Evolutionary conservation across 2,113 vertebrate genomes (phyloP).

Genomic region (Neofelis nebulosa): DNA sequence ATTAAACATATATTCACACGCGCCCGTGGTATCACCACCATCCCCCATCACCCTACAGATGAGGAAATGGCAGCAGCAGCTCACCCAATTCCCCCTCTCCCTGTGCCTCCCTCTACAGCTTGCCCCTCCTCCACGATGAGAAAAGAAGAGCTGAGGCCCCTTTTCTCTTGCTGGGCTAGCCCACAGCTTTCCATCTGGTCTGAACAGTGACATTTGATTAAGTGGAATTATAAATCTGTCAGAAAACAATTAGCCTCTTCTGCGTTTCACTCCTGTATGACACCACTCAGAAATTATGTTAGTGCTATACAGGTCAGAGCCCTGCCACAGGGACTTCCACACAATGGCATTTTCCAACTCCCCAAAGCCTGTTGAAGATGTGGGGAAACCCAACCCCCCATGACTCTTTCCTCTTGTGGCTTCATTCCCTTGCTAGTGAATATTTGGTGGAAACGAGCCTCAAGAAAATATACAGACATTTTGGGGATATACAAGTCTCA

Average conservation of each 20-base stretch:
- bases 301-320: neutral
- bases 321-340: neutral
- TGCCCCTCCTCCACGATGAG: neutral
- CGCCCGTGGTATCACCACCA: neutral
- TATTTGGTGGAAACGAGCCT: neutral
- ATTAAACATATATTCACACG: neutral
- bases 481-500: neutral
- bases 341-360: neutral
- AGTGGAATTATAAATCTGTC: constrained; percentile 54
- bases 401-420: neutral
- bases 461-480: neutral
- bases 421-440: neutral
- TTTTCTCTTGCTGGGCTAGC: neutral
- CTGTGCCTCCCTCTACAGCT: neutral
- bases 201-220: constrained; percentile 46
- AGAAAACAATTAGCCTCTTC: constrained; percentile 59
- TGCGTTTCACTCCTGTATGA: neutral
- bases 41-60: neutral
- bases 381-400: neutral
- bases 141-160: neutral
- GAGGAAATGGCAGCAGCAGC: neutral
- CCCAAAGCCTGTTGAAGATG: neutral
- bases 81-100: neutral
- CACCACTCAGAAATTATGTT: neutral
- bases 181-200: constrained; percentile 7